phyloP scores from a whole-genome alignment of 2,888 invertebrate species.

The Gandaritis pyraliata region DNA sequence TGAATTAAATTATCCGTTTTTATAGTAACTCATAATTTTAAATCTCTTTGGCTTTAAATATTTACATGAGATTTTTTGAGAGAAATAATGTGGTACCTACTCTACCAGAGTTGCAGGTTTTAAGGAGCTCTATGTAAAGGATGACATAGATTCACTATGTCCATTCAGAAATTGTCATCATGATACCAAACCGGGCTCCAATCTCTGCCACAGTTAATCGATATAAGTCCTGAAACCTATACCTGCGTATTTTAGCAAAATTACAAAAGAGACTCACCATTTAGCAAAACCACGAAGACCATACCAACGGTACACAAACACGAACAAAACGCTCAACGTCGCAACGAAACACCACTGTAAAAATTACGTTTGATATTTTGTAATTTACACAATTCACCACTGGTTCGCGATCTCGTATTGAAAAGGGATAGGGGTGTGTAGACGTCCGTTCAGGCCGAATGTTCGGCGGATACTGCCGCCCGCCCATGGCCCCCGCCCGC shows the following conservation, averaged over 20 bases:
- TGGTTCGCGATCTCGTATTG: conserved; percentile 44
- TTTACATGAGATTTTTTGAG: no score
- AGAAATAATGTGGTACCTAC: no score
- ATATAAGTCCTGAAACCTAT: conserved; percentile 26
- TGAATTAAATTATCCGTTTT: no score
- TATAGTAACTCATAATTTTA: no score
- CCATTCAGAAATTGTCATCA: background rate
- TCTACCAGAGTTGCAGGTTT: no score
- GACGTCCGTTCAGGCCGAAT: conserved; percentile 59
- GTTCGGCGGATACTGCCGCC: conserved; percentile 71
- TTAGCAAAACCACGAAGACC: conserved; percentile 47
- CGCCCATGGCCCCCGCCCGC: conserved; percentile 73
- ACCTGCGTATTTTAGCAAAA: conserved; percentile 32
- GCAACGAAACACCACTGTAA: conserved; percentile 40
- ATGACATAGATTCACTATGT: background rate
- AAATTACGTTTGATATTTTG: conserved; percentile 24
- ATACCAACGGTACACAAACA: conserved; percentile 42
- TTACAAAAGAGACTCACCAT: conserved; percentile 53
- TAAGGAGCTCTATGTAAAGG: background rate
- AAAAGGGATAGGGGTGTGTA: conserved; percentile 38
- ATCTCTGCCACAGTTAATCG: conserved; percentile 27
- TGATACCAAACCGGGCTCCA: conserved; percentile 1
- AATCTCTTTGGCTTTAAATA: no score
- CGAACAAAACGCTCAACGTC: conserved; percentile 51
- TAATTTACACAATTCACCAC: conserved; percentile 56